Evolutionary conservation across 2,113 vertebrate species (phyloP), one percentile per base, ranked within the genome.

Genomic region (Lethenteron camtschaticum): DNA sequence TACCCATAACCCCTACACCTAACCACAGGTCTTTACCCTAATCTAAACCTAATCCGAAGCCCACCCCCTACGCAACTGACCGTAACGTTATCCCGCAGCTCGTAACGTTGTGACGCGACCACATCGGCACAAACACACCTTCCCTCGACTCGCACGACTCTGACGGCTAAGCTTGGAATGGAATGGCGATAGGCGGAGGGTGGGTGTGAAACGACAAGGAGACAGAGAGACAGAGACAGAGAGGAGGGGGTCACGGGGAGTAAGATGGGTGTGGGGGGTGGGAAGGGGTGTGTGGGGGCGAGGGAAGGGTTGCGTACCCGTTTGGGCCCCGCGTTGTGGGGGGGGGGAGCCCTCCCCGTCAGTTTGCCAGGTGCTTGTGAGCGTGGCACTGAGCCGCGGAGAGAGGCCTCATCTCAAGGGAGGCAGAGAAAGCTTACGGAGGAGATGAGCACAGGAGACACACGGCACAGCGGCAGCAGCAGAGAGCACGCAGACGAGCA

Each of bases 261-360:
- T 13, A 63, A 18, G 59, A 18, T 14, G 16, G 16, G 59, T 13
- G 55, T 55, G 74, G 68, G 59, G 71, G 56, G 73, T 71, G 57
- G n/a, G 18, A 72, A 58, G 56, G 57, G 11, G 59, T 56, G 58
- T 10, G 55, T 58, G 56, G 59, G 70, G 69, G 74, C 71, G 73
- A 69, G 70, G 68, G 59, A 72, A 69, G 71, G 20, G 56, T 73
- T 63, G 72, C 70, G 72, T 16, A 75, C 72, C 59, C 10, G 69
- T 59, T 70, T 71, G 71, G 72, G 72, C 69, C 69, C 57, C 57
- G 70, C 66, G n/a, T 55, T 9, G 66, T 73, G 57, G 12, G 56
- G 12, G 11, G 59, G 9, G 56, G 70, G 58, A 70, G 41, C 41
- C 41, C 41, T 41, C 41, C 41, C 41, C 41, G 41, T 41, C 41